Percentiles rank a stretch among this genome's conserved stretches.
Conservation (phyloP, 1,140 invertebrate genomes). For the Leguminivora glycinivorella region DNA sequence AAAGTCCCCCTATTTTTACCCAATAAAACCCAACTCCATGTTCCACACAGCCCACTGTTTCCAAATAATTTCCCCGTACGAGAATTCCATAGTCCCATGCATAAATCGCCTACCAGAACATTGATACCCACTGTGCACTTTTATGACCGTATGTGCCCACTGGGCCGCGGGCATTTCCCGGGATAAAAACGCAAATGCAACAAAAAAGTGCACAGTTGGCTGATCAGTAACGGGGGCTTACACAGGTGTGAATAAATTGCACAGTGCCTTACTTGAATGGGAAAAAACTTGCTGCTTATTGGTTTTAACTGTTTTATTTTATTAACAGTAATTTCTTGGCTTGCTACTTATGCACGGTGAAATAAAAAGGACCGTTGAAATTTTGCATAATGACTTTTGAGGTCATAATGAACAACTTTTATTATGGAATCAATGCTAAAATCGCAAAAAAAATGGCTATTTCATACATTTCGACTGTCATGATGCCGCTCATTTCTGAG, state of each 20-base stretch:
- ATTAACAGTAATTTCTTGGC: conserved; percentile 1
- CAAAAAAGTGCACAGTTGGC: conserved; percentile 48
- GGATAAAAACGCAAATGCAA: conserved; percentile 42
- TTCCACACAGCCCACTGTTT: not conserved
- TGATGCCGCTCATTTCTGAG: too few species aligned
- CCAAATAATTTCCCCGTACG: not conserved
- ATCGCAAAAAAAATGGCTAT: too few species aligned
- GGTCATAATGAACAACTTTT: too few species aligned
- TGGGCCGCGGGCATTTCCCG: conserved; percentile 25
- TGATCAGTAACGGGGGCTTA: conserved; percentile 28
- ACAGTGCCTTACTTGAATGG: not conserved
- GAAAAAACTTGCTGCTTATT: conserved; percentile 13
- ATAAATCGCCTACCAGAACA: conserved; percentile 3
- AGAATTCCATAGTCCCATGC: not conserved
- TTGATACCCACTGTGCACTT: conserved; percentile 14
- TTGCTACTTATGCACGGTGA: not conserved
- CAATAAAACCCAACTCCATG: not conserved
- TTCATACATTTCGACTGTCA: too few species aligned
- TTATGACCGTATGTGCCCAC: conserved; percentile 25
- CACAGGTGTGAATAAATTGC: conserved; percentile 38
- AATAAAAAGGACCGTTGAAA: not conserved
- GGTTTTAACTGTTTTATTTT: conserved; percentile 17
- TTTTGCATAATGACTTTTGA: too few species aligned
- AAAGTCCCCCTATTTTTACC: too few species aligned
- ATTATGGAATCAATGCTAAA: too few species aligned